phyloP scores from a whole-genome alignment of 2,113 vertebrate species.

The Sisor rabdophorus region DNA sequence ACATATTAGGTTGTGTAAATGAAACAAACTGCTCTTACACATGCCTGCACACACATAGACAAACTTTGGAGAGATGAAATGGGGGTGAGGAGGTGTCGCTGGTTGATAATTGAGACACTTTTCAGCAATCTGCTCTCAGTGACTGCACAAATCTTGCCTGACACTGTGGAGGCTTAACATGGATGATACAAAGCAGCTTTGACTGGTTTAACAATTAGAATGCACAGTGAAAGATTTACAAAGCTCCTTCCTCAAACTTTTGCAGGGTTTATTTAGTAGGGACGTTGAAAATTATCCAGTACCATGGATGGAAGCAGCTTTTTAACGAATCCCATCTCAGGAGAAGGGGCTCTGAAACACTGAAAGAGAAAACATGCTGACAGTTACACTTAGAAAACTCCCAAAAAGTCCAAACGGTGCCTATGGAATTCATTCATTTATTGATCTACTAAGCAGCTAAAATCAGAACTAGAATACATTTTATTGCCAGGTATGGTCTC shows the following conservation, averaged over 20 bases:
- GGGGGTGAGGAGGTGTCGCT: slow-evolving; percentile 33
- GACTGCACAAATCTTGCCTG: slow-evolving; percentile 61
- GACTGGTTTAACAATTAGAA: slow-evolving; percentile 42
- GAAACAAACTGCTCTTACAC: slow-evolving; percentile 5
- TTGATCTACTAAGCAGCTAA: too few species aligned
- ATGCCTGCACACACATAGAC: slow-evolving; percentile 2
- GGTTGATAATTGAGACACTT: slow-evolving; percentile 34
- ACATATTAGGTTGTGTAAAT: slow-evolving; percentile 19
- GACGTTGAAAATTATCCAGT: slow-evolving; percentile 40
- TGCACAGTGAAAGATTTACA: slow-evolving; percentile 52
- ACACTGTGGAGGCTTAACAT: slow-evolving; percentile 55
- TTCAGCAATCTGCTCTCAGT: slow-evolving; percentile 47
- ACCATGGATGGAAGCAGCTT: slow-evolving; percentile 25
- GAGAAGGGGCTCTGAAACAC: slow-evolving; percentile 13
- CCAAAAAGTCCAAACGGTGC: too few species aligned
- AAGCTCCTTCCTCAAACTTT: slow-evolving; percentile 49
- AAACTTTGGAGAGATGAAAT: slow-evolving; percentile 44
- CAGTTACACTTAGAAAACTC: neutral
- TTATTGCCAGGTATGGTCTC: too few species aligned
- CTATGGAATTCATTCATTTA: too few species aligned
- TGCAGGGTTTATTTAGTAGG: slow-evolving; percentile 46
- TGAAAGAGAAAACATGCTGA: neutral
- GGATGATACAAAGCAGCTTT: slow-evolving; percentile 47
- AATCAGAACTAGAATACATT: too few species aligned
- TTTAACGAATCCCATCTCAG: slow-evolving; percentile 38